Percentiles rank a stretch among this genome's conserved stretches.
These are phyloP conservation scores for Eupithecia centaureata DNA, from an alignment of 2,888 invertebrate genomes.

Conservation along the genomic window DNA sequence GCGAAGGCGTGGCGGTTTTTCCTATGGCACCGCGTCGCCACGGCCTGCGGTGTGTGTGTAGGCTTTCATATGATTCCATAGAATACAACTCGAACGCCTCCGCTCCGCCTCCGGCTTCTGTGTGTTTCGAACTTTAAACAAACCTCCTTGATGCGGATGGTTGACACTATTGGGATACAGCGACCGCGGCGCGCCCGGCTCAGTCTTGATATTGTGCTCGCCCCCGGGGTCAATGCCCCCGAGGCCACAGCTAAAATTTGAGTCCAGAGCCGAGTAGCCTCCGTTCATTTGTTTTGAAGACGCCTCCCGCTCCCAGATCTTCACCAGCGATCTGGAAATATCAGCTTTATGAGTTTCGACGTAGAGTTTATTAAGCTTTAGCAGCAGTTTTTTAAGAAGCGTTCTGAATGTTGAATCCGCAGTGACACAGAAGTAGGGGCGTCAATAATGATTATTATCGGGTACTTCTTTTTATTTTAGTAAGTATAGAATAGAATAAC, in stretches of 20 bases:
- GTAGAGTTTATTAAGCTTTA: background rate
- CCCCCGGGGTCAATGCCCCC: slow-evolving; percentile 88
- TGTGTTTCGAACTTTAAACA: too few relatives aligned
- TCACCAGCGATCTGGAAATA: slow-evolving; percentile 86
- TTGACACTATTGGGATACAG: slow-evolving; percentile 67
- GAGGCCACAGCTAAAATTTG: slow-evolving; percentile 87
- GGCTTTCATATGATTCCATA: too few relatives aligned
- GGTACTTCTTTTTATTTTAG: too few relatives aligned
- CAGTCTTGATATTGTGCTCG: slow-evolving; percentile 73
- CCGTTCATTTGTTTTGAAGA: slow-evolving; percentile 82
- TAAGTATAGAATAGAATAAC: too few relatives aligned
- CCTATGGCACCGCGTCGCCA: too few relatives aligned
- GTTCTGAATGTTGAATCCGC: background rate
- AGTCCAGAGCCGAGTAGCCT: slow-evolving; percentile 81
- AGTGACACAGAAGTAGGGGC: background rate
- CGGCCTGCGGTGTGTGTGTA: too few relatives aligned
- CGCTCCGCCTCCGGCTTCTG: too few relatives aligned
- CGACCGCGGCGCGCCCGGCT: slow-evolving; percentile 72
- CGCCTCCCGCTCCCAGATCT: slow-evolving; percentile 91
- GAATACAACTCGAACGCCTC: too few relatives aligned
- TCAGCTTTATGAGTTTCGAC: background rate
- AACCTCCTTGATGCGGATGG: slow-evolving; percentile 75
- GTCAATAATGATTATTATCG: background rate
- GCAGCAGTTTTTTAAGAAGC: background rate
- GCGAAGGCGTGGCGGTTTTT: too few relatives aligned